These are phyloP conservation scores for Pedionomus torquatus DNA, from an alignment of 2,113 vertebrate species.

Conservation along the genomic window DNA sequence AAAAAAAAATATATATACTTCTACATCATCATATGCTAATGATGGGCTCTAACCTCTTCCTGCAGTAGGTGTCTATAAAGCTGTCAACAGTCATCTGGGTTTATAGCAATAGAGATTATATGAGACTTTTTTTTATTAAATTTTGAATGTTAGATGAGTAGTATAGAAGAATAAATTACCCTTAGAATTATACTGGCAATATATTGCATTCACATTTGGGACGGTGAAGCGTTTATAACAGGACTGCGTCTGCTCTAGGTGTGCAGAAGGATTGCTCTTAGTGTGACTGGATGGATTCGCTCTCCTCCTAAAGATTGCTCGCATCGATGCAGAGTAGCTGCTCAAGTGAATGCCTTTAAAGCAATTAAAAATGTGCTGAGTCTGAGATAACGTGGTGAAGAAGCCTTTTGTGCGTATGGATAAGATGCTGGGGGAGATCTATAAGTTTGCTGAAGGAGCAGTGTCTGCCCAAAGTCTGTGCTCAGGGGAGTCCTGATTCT, in stretches of 20 bases:
- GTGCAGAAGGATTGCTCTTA: neutral
- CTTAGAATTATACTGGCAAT: neutral
- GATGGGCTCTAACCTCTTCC: neutral
- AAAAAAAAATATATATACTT: neutral
- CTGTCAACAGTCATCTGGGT: conserved; percentile 8
- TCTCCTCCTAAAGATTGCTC: neutral
- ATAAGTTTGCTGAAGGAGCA: neutral
- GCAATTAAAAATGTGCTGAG: neutral
- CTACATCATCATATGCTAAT: neutral
- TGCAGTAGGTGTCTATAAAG: neutral
- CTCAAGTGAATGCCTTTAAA: neutral
- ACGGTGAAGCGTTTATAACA: neutral
- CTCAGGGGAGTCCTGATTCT: neutral
- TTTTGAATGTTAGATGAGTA: neutral
- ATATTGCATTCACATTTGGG: neutral
- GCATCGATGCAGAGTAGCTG: neutral
- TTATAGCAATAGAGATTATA: neutral
- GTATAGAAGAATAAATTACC: neutral
- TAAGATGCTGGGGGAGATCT: neutral
- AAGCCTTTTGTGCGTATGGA: neutral
- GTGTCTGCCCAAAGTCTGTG: neutral
- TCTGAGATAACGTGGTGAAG: neutral
- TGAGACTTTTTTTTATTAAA: neutral
- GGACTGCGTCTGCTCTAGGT: neutral
- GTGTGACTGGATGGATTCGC: neutral